A percentile compares a stretch with the other conserved stretches of the same genome.
Evolutionary conservation across 1,140 invertebrate species (phyloP).

Genomic region (Tetramorium alpestre): DNA sequence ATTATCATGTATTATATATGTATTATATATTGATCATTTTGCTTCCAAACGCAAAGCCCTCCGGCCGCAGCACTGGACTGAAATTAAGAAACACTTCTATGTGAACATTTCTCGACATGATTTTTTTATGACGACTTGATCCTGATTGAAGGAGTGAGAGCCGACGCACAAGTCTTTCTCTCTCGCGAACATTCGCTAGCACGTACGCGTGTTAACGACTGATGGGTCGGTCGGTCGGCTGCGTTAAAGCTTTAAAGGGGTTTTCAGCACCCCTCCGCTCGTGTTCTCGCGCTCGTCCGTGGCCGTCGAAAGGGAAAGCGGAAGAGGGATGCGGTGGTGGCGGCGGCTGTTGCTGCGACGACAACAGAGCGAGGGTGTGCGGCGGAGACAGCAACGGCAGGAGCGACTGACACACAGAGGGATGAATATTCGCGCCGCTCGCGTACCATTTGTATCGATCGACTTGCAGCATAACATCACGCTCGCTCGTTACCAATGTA

Average conservation of each 20-base stretch:
- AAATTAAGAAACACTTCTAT: background rate
- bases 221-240: conserved; percentile 15
- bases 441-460: conserved; percentile 68
- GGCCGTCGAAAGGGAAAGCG: conserved; percentile 74
- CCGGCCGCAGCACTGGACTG: no score
- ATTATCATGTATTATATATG: no score
- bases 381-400: conserved; percentile 49
- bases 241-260: conserved; percentile 72
- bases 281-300: conserved; percentile 64
- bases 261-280: conserved; percentile 56
- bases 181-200: conserved; percentile 26
- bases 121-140: conserved; percentile 22
- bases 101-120: background rate
- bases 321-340: conserved; percentile 49
- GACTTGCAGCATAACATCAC: conserved; percentile 48
- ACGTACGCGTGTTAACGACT: conserved; percentile 48
- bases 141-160: conserved; percentile 17
- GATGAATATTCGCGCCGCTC: conserved; percentile 36
- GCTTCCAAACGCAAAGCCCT: background rate
- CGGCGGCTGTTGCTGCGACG: conserved; percentile 24
- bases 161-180: background rate
- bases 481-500: conserved; percentile 42
- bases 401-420: conserved; percentile 60
- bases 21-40: background rate
- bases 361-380: conserved; percentile 57